Base-by-base conservation (phyloP, 2,113 vertebrate species). In the Cryptotis parvus region DNA sequence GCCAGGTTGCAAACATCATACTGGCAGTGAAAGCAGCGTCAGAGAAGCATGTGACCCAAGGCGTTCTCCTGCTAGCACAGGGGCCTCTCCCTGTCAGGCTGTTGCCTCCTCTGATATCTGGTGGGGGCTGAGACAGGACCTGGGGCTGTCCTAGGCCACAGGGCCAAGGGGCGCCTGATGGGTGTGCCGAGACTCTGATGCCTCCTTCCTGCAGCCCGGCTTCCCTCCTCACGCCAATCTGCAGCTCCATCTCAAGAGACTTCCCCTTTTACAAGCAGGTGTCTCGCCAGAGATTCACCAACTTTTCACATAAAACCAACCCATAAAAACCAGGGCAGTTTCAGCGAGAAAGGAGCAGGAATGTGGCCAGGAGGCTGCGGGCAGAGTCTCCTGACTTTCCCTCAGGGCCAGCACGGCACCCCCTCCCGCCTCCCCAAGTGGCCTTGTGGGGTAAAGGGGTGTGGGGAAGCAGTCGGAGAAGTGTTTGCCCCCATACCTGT, bases 401-500 rank as follows among this genome's bases (percentile, higher is more conserved):
- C n/a, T n/a, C n/a, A n/a, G n/a, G n/a, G n/a, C n/a, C n/a, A n/a
- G n/a, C n/a, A n/a, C n/a, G n/a, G n/a, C n/a, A n/a, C n/a, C n/a
- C n/a, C n/a, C n/a, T n/a, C n/a, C n/a, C n/a, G n/a, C n/a, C n/a
- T n/a, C n/a, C n/a, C n/a, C n/a, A n/a, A 16, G 10, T 58, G 55
- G 55, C 22, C 4, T 3, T 58, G 55, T 24, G 22, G 55, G 22
- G 55, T 58, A 58, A 58, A 24, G 55, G 52, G 55, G 55, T 58
- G 22, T 6, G 55, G 22, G 55, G 55, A 58, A 22, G 15, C 18
- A 58, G 20, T 2, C 22, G 24, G 5, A 24, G 6, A 58, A 18
- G 55, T 33, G 52, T 29, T 91, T 16, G 37, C 66, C 65, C 76
- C 79, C 94, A 80, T 97, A 99, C 99, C 99, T 99, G 97, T 98